Conservation (phyloP, 2,888 invertebrate genomes). For the Xanthorhoe spadicearia region DNA sequence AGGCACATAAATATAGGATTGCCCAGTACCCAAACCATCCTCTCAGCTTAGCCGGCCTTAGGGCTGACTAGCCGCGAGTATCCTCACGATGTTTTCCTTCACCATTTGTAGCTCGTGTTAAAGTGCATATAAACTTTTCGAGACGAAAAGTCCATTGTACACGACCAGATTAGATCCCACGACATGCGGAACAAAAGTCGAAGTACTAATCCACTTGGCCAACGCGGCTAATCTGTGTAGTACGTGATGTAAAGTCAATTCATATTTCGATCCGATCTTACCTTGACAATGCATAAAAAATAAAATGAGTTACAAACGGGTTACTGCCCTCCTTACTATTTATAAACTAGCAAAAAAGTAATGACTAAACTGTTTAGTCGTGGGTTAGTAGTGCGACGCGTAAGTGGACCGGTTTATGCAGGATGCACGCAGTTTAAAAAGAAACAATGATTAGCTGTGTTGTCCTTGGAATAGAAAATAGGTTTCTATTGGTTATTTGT, state of each 20-base stretch:
- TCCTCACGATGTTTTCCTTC: no score
- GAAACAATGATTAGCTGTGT: neutral
- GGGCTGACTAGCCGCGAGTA: no score
- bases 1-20: no score
- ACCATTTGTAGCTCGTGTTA: no score
- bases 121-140: no score
- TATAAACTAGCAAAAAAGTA: neutral
- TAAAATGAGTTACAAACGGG: neutral
- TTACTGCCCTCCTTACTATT: slow-evolving; percentile 1
- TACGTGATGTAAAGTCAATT: neutral
- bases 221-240: neutral
- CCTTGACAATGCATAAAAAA: slow-evolving; percentile 1
- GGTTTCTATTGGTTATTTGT: no score
- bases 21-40: no score
- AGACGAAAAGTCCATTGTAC: no score
- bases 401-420: slow-evolving; percentile 13
- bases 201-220: no score
- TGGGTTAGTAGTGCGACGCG: slow-evolving; percentile 4
- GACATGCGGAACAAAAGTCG: no score
- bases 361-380: slow-evolving; percentile 9
- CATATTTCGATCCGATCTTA: neutral
- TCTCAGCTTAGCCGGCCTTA: no score
- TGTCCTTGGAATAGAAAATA: neutral
- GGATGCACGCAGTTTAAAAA: slow-evolving; percentile 4
- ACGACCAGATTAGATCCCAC: no score